Percentiles rank a stretch among this genome's conserved stretches.
These are phyloP conservation scores for Spodoptera littoralis DNA, from an alignment of 2,888 invertebrate genomes.

Conservation along the genomic window DNA sequence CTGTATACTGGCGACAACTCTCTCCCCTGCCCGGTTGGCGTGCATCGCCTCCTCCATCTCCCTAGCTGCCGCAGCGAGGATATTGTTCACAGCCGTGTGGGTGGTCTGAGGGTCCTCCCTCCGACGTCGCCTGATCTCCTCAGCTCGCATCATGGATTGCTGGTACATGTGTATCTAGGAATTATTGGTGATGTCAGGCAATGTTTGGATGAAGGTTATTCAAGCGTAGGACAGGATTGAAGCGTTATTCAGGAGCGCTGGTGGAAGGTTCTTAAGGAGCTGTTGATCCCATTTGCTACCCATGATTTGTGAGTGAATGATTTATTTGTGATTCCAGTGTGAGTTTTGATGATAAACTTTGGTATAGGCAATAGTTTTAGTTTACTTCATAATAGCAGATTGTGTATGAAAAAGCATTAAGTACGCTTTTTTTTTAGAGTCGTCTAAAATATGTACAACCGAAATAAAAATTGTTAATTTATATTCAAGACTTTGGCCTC, in stretches of 20 bases:
- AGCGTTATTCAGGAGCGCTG: constrained; percentile 28
- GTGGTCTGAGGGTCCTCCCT: constrained; percentile 79
- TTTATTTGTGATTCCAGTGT: not conserved
- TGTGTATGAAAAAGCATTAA: too few relatives aligned
- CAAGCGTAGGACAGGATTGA: constrained; percentile 22
- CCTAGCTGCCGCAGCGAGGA: constrained; percentile 83
- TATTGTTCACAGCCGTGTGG: constrained; percentile 85
- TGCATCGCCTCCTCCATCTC: constrained; percentile 85
- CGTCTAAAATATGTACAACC: too few relatives aligned
- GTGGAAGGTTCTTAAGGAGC: constrained; percentile 4
- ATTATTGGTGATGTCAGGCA: constrained; percentile 46
- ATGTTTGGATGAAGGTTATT: constrained; percentile 49
- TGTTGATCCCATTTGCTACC: constrained; percentile 27
- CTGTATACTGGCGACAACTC: constrained; percentile 80
- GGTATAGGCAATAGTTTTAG: constrained; percentile 3
- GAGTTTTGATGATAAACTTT: constrained; percentile 10
- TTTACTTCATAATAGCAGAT: too few relatives aligned
- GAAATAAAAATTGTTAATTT: too few relatives aligned
- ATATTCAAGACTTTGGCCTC: too few relatives aligned
- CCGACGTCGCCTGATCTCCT: constrained; percentile 82
- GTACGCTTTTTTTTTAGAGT: too few relatives aligned
- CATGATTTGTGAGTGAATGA: not conserved
- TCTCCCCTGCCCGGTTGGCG: constrained; percentile 60
- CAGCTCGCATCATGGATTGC: constrained; percentile 87
- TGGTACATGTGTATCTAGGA: constrained; percentile 86